A percentile compares a stretch with the other conserved stretches of the same genome.
Evolutionary conservation across 2,888 invertebrate genomes (phyloP).

Genomic region (Monopis laevigella): DNA sequence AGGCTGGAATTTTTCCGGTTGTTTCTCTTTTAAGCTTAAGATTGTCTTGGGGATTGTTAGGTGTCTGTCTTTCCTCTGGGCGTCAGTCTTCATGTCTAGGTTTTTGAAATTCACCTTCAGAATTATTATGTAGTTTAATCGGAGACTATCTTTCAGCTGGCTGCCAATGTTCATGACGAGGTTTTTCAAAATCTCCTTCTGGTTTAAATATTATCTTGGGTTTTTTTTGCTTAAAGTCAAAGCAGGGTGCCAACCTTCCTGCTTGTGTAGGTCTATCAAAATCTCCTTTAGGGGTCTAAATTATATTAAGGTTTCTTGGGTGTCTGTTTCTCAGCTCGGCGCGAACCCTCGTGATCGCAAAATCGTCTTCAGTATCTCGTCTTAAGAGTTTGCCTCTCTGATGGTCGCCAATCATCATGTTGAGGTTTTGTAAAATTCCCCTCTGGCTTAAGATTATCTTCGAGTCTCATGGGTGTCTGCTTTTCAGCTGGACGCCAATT

Average conservation of each 20-base stretch:
- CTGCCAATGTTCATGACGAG: slow-evolving; percentile 23
- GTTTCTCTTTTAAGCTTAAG: slow-evolving; percentile 53
- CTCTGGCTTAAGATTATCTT: slow-evolving; percentile 60
- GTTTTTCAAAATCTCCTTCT: slow-evolving; percentile 43
- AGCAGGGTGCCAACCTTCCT: slow-evolving; percentile 42
- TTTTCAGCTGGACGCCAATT: slow-evolving; percentile 53
- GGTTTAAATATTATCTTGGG: slow-evolving; percentile 55
- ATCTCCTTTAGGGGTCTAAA: too few species aligned
- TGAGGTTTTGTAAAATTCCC: slow-evolving; percentile 49
- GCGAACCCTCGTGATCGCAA: too few species aligned
- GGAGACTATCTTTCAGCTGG: slow-evolving; percentile 35
- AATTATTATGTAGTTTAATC: slow-evolving; percentile 35
- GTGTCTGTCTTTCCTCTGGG: slow-evolving; percentile 60
- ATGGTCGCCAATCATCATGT: slow-evolving; percentile 36
- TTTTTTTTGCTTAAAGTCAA: slow-evolving; percentile 40
- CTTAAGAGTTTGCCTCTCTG: slow-evolving; percentile 32
- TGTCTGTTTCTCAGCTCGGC: too few species aligned
- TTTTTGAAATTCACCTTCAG: slow-evolving; percentile 52
- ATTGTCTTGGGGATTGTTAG: slow-evolving; percentile 62
- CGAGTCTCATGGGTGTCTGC: slow-evolving; percentile 53
- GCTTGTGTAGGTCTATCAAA: too few species aligned
- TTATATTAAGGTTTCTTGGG: too few species aligned
- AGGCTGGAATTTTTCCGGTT: slow-evolving; percentile 37
- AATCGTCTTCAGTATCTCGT: too few species aligned
- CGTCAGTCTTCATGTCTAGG: slow-evolving; percentile 43